Base-by-base conservation (phyloP, 2,113 vertebrate species). In the Brachyhypopomus gauderio region DNA sequence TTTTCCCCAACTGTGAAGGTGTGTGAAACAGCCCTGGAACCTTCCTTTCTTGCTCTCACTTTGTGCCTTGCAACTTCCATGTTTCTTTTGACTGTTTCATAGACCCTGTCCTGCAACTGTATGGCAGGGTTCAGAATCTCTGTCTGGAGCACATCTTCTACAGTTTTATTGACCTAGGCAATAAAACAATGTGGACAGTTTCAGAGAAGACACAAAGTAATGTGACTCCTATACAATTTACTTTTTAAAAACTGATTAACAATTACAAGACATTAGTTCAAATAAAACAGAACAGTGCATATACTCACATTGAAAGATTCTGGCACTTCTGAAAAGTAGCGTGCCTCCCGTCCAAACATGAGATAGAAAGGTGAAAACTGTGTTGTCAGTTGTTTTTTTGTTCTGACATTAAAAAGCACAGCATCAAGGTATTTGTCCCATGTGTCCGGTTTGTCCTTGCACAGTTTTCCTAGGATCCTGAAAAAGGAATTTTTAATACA, bases 281-380 rank as follows among this genome's bases (percentile, higher is more conserved):
- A 6, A 58, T 17, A 58, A 4, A 58, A 58, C 12, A 58, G 17
- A 58, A 58, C 17, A 58, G n/a, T 72, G 20, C 1, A 45, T 48
- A 56, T 55, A 56, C 23, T 17, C 20, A 48, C 41, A 22, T 23
- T 73, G 72, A 45, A 86, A 56, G 52, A 56, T 56, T 56, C 52
- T 6, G 52, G 52, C 14, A 56, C 52, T 56, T 56, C 52, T 56
- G 52, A 56, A 17, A 58, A 58, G 56, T 58, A 58, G 17, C 56
- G 17, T 20, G 17, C 56, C 56, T 20, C 56, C 56, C 56, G 56
- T 58, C 17, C 56, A 58, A 58, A 58, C 56, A 58, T 58, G 17
- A 58, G 56, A 58, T 19, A 58, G 20, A 58, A 58, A 19, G 56
- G 56, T 58, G 17, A 58, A 58, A 6, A 14, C 56, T 19, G 56